These are phyloP conservation scores for Rhamphomyia laevipes DNA, from an alignment of 2,888 invertebrate species.

Conservation along the genomic window DNA sequence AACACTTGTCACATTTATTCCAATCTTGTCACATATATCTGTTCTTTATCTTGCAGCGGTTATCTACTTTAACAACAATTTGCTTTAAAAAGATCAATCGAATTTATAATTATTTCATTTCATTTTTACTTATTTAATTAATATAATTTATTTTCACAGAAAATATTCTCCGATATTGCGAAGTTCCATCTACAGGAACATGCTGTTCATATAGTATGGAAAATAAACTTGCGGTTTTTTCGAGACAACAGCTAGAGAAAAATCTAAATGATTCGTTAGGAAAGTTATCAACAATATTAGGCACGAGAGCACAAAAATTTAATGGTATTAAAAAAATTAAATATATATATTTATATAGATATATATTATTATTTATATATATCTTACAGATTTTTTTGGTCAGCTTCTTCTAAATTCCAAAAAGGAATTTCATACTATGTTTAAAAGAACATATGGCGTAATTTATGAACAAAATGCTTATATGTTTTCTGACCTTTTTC, in stretches of 20 bases:
- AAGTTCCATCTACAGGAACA: constrained; percentile 40
- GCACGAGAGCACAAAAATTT: constrained; percentile 67
- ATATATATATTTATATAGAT: too few relatives aligned
- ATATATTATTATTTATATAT: too few relatives aligned
- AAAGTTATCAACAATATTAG: constrained; percentile 61
- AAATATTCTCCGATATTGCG: constrained; percentile 32
- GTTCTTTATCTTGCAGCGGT: too few relatives aligned
- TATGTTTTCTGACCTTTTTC: constrained; percentile 85
- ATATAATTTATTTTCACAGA: too few relatives aligned
- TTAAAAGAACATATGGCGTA: constrained; percentile 87
- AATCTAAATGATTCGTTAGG: constrained; percentile 63
- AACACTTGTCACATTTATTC: too few relatives aligned
- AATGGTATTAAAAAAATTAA: too few relatives aligned
- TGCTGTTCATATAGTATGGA: constrained; percentile 51
- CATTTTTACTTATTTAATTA: too few relatives aligned
- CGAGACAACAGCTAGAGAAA: constrained; percentile 61
- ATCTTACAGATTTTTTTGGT: constrained; percentile 84
- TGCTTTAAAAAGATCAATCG: too few relatives aligned
- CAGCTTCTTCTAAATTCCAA: constrained; percentile 72
- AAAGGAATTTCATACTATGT: constrained; percentile 87
- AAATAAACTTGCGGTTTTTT: constrained; percentile 54
- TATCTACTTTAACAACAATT: too few relatives aligned
- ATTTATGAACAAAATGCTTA: constrained; percentile 89
- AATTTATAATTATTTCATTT: too few relatives aligned
- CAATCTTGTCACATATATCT: too few relatives aligned